Evolutionary conservation across 2,888 invertebrate species (phyloP).

Genomic region (Heteropelma amictum): DNA sequence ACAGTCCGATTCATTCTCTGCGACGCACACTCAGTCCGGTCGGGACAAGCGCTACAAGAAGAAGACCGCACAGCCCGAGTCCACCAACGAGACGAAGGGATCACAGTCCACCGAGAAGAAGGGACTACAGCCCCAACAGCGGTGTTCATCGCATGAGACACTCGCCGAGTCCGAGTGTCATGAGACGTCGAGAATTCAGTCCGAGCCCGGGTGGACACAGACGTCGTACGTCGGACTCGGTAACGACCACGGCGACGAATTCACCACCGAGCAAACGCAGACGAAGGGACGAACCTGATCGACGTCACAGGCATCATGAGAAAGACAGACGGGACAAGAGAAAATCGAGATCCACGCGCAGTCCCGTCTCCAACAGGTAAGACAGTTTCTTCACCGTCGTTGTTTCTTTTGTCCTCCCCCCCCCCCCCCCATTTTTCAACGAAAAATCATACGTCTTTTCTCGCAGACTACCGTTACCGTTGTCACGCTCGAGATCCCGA

Average conservation of each 20-base stretch:
- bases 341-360: slow-evolving; percentile 75
- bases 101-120: slow-evolving; percentile 63
- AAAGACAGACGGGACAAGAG: slow-evolving; percentile 78
- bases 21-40: slow-evolving; percentile 63
- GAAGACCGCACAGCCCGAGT: slow-evolving; percentile 74
- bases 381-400: not conserved
- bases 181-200: slow-evolving; percentile 70
- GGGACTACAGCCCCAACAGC: slow-evolving; percentile 70
- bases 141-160: slow-evolving; percentile 68
- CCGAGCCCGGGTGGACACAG: slow-evolving; percentile 68
- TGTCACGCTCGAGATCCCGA: slow-evolving; percentile 81
- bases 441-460: not conserved
- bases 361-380: slow-evolving; percentile 71
- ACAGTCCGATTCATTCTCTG: slow-evolving; percentile 59
- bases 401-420: not conserved
- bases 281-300: slow-evolving; percentile 76
- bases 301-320: slow-evolving; percentile 79
- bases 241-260: slow-evolving; percentile 68
- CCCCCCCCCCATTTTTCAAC: not conserved
- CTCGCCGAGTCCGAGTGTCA: slow-evolving; percentile 68
- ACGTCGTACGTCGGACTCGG: slow-evolving; percentile 66
- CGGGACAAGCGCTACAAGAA: slow-evolving; percentile 61
- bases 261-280: slow-evolving; percentile 76
- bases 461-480: slow-evolving; percentile 66
- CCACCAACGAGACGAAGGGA: slow-evolving; percentile 68